Evolutionary conservation across 1,140 invertebrate genomes (phyloP), one percentile per base, ranked within the genome.

Genomic region (Lasaia peninsularis): DNA sequence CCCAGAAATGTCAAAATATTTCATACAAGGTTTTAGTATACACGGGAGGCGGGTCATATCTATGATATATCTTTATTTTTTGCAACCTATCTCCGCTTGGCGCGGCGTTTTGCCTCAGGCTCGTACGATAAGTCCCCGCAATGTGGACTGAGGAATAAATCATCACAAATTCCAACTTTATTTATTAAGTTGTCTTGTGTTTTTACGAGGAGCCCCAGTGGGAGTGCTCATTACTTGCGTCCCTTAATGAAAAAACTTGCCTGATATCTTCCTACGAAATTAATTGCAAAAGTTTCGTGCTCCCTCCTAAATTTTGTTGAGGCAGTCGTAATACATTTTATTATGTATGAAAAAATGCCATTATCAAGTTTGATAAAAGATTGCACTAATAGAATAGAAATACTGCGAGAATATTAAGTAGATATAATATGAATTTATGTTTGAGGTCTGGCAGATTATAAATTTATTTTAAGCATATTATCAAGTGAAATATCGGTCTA

Each of bases 121-220:
- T 60, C 59, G 58, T 71, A 79, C 76, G 76, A 37, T 53, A 40
- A 34, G 33, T 54, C 50, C 20, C 12, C 50, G 28, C 74, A 80
- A 84, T 76, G 73, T 71, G 71, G 73, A 61, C 63, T 73, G 68
- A 51, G 73, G 71, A 76, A 86, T 88, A 86, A 88, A 88, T 88
- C 85, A 85, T 84, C 72, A 69, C 65, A 70, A 80, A 85, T 84
- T 71, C 80, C 74, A 75, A 63, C 77, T 84, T 84, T 85, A 86
- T 86, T 86, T 86, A 88, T 88, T 88, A 86, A 88, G 86, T 81
- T 86, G 79, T 86, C 77, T 78, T 74, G 69, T 75, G 76, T 80
- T 86, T 86, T 88, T 88, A 88, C 75, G 86, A 87, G 56, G 67
- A 62, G 56, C 60, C 77, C 67, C 74, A 65, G 78, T 74, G 71